Evolutionary conservation across 2,888 invertebrate species (phyloP).

Genomic region (Podotricha telesiphe): DNA sequence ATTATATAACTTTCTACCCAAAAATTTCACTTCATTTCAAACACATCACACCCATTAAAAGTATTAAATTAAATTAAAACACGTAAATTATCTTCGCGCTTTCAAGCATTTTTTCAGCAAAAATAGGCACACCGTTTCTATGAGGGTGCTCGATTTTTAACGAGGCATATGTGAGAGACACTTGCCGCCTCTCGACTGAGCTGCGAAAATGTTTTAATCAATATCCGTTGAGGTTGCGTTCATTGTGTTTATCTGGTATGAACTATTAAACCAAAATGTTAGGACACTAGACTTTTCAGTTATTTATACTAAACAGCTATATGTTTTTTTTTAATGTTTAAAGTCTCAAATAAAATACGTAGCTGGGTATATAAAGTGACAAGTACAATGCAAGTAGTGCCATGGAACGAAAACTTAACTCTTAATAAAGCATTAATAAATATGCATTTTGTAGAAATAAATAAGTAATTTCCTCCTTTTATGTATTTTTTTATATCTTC

Average conservation of each 20-base stretch:
- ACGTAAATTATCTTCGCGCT: slow-evolving; percentile 26
- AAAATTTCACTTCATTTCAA: not conserved
- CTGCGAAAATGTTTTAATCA: slow-evolving; percentile 45
- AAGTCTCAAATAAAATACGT: not conserved
- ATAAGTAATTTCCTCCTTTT: too few species aligned
- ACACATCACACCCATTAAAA: slow-evolving; percentile 8
- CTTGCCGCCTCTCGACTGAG: slow-evolving; percentile 33
- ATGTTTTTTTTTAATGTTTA: not conserved
- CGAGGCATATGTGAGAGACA: slow-evolving; percentile 49
- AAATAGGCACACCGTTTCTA: slow-evolving; percentile 32
- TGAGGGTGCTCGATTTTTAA: slow-evolving; percentile 49
- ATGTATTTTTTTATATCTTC: too few species aligned
- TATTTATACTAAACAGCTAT: not conserved
- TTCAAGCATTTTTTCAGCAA: slow-evolving; percentile 28
- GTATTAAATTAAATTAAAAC: slow-evolving; percentile 7
- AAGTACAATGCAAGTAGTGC: too few species aligned
- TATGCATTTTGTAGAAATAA: too few species aligned
- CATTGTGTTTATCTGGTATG: slow-evolving; percentile 30
- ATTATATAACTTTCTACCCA: not conserved
- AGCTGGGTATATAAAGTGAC: not conserved
- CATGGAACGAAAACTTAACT: too few species aligned
- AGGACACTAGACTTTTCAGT: not conserved
- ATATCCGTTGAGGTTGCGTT: slow-evolving; percentile 38
- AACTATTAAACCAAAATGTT: slow-evolving; percentile 17
- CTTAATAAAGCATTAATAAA: too few species aligned